Base-by-base conservation (phyloP, 2,797 vertebrate species). In the Scarus forsteni region DNA sequence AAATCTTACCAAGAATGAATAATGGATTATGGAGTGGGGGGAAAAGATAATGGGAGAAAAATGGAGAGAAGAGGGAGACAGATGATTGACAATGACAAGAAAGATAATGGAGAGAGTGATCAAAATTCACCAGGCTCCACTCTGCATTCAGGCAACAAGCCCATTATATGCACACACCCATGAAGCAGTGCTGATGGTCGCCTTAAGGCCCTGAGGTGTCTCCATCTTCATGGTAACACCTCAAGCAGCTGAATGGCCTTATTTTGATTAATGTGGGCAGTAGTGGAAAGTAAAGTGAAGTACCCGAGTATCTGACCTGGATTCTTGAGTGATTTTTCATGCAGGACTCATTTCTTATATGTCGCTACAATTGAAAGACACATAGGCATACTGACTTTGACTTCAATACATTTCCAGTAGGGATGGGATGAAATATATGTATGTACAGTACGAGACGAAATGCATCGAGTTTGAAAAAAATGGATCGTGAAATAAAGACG, bases 81-180 rank as follows among this genome's bases (percentile, higher is more conserved):
- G 7, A 73, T 81, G 85, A 88, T 83, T 82, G 86, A 89, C 81
- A 80, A 39, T 79, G 84, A 89, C 57, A 70, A 76, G 71, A 61
- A 58, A 74, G 73, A 84, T 81, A 83, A 85, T 70, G 54, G 67
- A 66, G 57, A 66, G 57, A 54, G 66, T 83, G 76, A 89, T 84
- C 64, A 83, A 67, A 83, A 88, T 88, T 87, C 83, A 88, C 46
- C 0, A 11, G 62, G 60, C 60, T 73, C 60, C 70, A 44, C 71
- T 71, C 63, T 81, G 67, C 70, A 65, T 89, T 66, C 65, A 80
- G 62, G 62, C 79, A 85, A 70, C 61, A 76, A 69, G 70, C 65
- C 18, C 51, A 82, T 90, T 86, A 79, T 86, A 79, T 88, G 76
- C 73, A 82, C 57, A 82, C 86, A 80, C 58, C 58, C 61, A 66